phyloP scores from a whole-genome alignment of 2,797 vertebrate species.

The Calcarius lapponicus region DNA sequence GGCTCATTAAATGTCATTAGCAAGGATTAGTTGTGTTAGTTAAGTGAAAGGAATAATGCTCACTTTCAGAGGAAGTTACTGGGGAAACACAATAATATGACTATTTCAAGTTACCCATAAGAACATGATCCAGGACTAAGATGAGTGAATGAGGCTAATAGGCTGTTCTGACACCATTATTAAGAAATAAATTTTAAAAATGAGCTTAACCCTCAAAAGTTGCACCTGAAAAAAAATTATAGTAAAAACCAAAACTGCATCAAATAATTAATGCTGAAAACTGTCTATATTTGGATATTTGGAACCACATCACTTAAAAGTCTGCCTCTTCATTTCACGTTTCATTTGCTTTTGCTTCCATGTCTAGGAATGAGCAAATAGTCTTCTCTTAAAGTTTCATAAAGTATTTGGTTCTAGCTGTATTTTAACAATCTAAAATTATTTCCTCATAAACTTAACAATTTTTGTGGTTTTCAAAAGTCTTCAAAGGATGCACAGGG shows the following conservation, averaged over 20 bases:
- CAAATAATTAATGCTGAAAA: conserved; percentile 48
- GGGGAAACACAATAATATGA: not conserved
- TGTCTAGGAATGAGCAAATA: conserved; percentile 37
- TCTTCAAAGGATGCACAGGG: conserved; percentile 41
- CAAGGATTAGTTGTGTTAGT: not conserved
- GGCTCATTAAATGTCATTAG: conserved; percentile 30
- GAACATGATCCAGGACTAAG: not conserved
- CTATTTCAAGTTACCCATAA: not conserved
- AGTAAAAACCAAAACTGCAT: not conserved
- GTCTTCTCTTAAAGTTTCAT: conserved; percentile 42
- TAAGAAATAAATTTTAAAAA: conserved; percentile 12
- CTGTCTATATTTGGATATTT: not conserved
- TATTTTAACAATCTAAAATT: conserved; percentile 46
- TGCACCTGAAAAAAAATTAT: conserved; percentile 38
- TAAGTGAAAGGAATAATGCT: conserved; percentile 23
- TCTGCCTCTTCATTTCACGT: not conserved
- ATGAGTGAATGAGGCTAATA: not conserved
- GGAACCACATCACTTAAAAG: not conserved
- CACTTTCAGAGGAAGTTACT: not conserved
- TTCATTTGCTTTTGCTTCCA: conserved; percentile 22
- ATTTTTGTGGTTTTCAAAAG: conserved; percentile 52
- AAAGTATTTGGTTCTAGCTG: conserved; percentile 20
- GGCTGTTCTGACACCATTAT: not conserved
- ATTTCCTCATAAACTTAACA: conserved; percentile 44
- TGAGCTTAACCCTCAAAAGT: conserved; percentile 30